Base-by-base conservation (phyloP, 2,888 invertebrate species). In the Hydrotaea diabolus region DNA sequence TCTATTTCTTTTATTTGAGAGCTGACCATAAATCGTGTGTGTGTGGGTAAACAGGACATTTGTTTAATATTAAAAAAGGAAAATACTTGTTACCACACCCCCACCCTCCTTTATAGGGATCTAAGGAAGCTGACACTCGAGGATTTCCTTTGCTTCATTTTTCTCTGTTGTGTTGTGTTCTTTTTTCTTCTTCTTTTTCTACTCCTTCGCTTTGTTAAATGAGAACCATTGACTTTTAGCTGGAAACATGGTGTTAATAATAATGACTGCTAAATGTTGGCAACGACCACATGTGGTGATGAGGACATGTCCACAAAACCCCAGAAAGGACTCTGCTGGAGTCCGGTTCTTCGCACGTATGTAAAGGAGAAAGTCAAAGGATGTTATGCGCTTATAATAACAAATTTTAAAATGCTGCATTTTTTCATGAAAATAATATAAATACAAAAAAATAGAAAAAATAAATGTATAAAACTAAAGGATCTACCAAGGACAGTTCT, bases 11-110 rank as follows among this genome's bases (percentile, higher is more conserved):
- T 39, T 39, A 8, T 13, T 39, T 19, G 31, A 31, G 31, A 31
- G 31, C 31, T 55, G 55, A 9, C 11, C 55, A 21, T 55, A 11
- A 19, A 53, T 53, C 19, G 55, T 55, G 21, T 55, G 19, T 19
- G 21, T 55, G 55, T 21, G 19, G 39, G 43, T 43, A 11, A 53
- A 72, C 73, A 76, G 82, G 66, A 85, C 84, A 85, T 85, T 85
- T 82, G 85, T 79, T 85, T 80, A 82, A 80, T 85, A 82, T 80
- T 82, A 82, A 82, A 82, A 85, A 82, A 85, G 79, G 49, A 85
- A 78, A 84, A 53, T 53, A 17, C 19, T 53, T 2, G 55, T n/a
- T 21, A 21, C 8, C 21, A 59, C 59, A 15, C 19, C 55, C 7
- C 49, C 49, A n/a, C 49, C 8, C 49, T n/a, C 4, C 55, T 59